A percentile compares a stretch with the other conserved stretches of the same genome.
Conservation (phyloP, 2,797 vertebrate genomes). For the Muraenolepis orangiensis region DNA sequence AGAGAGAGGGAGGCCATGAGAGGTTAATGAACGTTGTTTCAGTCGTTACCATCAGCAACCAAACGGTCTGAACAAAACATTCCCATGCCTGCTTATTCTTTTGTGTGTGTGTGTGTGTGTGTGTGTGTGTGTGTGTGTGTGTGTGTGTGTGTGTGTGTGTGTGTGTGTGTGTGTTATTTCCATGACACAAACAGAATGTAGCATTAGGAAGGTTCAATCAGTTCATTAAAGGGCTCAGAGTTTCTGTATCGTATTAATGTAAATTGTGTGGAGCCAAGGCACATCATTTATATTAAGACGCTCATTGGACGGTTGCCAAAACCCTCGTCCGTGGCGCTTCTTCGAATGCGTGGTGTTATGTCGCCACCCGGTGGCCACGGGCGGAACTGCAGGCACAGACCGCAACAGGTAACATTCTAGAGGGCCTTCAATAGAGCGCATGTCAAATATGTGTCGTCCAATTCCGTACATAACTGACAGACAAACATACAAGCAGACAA, state of each 20-base stretch:
- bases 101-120: constrained; percentile 12
- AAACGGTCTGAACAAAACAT: constrained; percentile 50
- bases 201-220: not conserved
- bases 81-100: constrained; percentile 28
- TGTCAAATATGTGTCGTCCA: no score
- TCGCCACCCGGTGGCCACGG: not conserved
- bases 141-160: constrained; percentile 10
- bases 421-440: no score
- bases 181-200: not conserved
- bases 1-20: constrained; percentile 19
- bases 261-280: not conserved
- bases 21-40: constrained; percentile 57
- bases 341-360: not conserved
- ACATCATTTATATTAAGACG: not conserved
- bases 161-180: not conserved
- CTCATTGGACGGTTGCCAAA: not conserved
- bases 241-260: not conserved
- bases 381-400: not conserved
- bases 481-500: no score
- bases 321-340: not conserved
- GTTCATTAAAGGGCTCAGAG: not conserved
- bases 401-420: not conserved
- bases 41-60: constrained; percentile 56
- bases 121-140: constrained; percentile 12
- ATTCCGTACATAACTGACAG: no score